Conservation (phyloP, 2,113 vertebrate species). For the Pseudonaja textilis region DNA sequence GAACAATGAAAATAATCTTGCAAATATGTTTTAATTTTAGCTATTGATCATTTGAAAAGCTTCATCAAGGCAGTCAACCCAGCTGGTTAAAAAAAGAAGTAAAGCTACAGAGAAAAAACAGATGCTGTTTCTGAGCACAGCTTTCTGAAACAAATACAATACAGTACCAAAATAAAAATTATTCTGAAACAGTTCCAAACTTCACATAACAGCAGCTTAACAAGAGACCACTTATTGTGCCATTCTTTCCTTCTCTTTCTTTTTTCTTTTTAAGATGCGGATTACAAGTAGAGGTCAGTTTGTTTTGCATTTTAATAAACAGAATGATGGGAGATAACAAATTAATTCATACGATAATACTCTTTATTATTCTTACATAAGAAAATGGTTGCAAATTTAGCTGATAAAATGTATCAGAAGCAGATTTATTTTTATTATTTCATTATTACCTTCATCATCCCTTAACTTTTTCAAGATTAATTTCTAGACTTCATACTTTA, state of each 20-base stretch:
- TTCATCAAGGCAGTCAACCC: constrained; percentile 66
- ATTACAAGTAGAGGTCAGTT: constrained; percentile 58
- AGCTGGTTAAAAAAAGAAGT: constrained; percentile 48
- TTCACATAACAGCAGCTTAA: constrained; percentile 62
- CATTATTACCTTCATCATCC: constrained; percentile 33
- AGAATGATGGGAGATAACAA: constrained; percentile 52
- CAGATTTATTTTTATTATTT: constrained; percentile 44
- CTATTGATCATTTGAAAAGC: constrained; percentile 65
- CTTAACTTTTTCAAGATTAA: constrained; percentile 58
- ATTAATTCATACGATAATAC: constrained; percentile 59
- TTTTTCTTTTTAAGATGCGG: constrained; percentile 53
- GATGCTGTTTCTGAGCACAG: constrained; percentile 61
- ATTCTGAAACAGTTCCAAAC: constrained; percentile 67
- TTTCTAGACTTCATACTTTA: constrained; percentile 66
- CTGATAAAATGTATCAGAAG: constrained; percentile 5
- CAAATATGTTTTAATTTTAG: constrained; percentile 62
- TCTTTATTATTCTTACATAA: constrained; percentile 56
- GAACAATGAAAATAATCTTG: constrained; percentile 66
- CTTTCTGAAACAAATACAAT: constrained; percentile 63
- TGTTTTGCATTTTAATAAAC: constrained; percentile 65
- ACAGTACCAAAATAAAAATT: constrained; percentile 53
- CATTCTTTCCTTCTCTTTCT: constrained; percentile 2
- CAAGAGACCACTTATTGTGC: constrained; percentile 61
- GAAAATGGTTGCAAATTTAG: constrained; percentile 51
- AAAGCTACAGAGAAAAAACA: constrained; percentile 58